phyloP scores from a whole-genome alignment of 1,140 invertebrate genomes.

The Brachionus manjavacas region DNA sequence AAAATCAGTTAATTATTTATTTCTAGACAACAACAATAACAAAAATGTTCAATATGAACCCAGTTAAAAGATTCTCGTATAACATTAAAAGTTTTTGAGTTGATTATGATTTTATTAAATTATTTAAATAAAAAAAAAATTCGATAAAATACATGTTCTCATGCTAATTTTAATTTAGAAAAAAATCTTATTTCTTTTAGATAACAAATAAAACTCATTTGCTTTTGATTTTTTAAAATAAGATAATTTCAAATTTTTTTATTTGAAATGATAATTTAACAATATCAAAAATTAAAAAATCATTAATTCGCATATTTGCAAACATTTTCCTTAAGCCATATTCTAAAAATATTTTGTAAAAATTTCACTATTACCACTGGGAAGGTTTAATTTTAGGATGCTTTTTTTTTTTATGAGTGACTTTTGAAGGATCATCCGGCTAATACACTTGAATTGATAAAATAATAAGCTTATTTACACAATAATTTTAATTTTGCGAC shows the following conservation, averaged over 20 bases:
- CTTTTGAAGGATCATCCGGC: neutral
- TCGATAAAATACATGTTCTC: neutral
- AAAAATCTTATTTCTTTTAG: neutral
- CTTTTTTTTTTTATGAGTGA: neutral
- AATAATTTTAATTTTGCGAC: neutral
- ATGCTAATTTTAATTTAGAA: neutral
- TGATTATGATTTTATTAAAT: neutral
- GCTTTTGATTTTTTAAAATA: neutral
- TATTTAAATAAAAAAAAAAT: neutral
- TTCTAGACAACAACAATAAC: neutral
- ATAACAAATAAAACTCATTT: neutral
- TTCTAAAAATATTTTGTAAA: neutral
- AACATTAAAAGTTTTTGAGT: neutral
- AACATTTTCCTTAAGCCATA: neutral
- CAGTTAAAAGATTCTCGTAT: neutral
- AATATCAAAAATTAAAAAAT: neutral
- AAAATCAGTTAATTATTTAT: neutral
- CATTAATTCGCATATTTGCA: neutral
- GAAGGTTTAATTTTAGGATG: neutral
- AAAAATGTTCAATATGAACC: neutral
- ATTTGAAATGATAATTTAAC: conserved; percentile 7
- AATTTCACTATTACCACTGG: neutral
- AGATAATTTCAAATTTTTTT: neutral
- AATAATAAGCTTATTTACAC: neutral
- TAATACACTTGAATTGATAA: neutral